Base-by-base conservation (phyloP, 2,888 invertebrate species). In the Ypsolopha scabrella region DNA sequence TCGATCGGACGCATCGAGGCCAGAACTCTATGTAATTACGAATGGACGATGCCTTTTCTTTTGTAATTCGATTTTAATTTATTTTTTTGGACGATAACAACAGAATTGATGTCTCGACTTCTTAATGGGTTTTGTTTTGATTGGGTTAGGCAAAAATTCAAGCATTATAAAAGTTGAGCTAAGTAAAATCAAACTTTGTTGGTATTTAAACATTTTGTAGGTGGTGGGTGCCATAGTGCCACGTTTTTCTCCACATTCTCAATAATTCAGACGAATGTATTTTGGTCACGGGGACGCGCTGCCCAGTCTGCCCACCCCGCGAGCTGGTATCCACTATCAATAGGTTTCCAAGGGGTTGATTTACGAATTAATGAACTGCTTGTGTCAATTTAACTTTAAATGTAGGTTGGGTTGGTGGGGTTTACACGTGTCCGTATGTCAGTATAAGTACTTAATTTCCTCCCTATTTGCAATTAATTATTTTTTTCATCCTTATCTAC, bases 231-330 rank as follows among this genome's bases (percentile, higher is more conserved):
- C 49, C 70, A 62, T n/a, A n/a, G 70, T 70, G 58, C 60, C 68
- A 60, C 58, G 63, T 61, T 61, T 10, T 11, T 36, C 13, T 14
- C 48, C 48, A 36, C 43, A 11, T 38, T 51, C 72, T 83, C 70
- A 80, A 83, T 83, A 74, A 85, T 83, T 83, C 81, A 83, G 61
- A 24, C 62, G 62, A 68, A 66, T 70, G 78, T 83, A 83, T 81
- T 83, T 80, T 81, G 79, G 82, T 79, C 79, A 80, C 76, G 80
- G 75, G 80, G 80, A 72, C 81, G 68, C 57, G n/a, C 59, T 64
- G 59, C 60, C 60, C 64, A 62, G 62, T 60, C 59, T 64, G 59
- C 60, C 60, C 64, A 62, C 63, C 60, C 54, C 63, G 59, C 63
- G 62, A 61, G 24, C 24, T 24, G 24, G 24, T 24, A 24, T n/a